Evolutionary conservation across 2,888 invertebrate genomes (phyloP), one percentile per base, ranked within the genome.

Genomic region (Tipula vernalis): DNA sequence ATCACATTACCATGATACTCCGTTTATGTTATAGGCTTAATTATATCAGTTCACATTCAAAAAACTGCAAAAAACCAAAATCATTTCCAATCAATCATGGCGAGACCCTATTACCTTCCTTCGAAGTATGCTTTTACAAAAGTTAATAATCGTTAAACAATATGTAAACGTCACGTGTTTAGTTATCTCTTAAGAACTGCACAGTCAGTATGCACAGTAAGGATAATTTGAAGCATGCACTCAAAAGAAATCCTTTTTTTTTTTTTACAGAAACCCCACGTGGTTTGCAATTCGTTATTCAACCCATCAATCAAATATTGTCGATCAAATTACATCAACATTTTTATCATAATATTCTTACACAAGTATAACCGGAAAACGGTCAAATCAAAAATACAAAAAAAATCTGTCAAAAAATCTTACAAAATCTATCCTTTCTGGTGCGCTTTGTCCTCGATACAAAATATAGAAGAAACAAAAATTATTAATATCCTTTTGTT

Each of bases 241-340:
- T 71, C 10, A 71, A 71, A 71, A 71, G 28, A 28, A 28, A 28
- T 28, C 28, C 28, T 71, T 28, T 28, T 28, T 71, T 28, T 10
- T 71, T 12, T 28, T 15, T 0, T n/a, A n/a, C n/a, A 28, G 28
- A 71, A 71, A 71, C 71, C 71, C 28, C 71, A 71, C 28, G 28
- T 71, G 71, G 28, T 71, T 71, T 6, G 28, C 18, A 10, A 71
- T 28, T 71, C 28, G 28, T 71, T 71, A 71, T 71, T 71, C 71
- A 71, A 71, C 71, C 71, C 71, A 71, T 71, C 71, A 71, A 71
- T 71, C 71, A 71, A 71, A 71, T 71, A 71, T 71, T 71, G 71
- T 71, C 71, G 71, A 71, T 71, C 71, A 28, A 71, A 71, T 71
- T 71, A 71, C 71, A 71, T 71, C 18, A 71, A 71, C 28, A 57